Evolutionary conservation across 2,797 vertebrate genomes (phyloP), one percentile per base, ranked within the genome.

Genomic region (Acanthurus leucopareius): DNA sequence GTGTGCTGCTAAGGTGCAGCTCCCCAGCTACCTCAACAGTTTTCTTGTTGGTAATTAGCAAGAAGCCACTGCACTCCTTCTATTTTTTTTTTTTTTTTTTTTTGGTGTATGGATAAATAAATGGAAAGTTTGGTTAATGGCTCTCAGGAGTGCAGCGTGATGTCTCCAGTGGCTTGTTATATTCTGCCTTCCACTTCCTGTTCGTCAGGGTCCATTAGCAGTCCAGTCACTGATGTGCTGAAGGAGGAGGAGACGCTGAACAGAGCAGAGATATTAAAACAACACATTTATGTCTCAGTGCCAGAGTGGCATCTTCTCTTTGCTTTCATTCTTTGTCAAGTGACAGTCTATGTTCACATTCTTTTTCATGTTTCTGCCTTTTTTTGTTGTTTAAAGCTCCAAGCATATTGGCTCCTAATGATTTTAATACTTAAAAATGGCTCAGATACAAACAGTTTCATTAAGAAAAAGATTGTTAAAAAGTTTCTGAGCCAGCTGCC

Each of bases 111-210:
- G 81, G 88, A 88, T 87, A 90, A 87, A 91, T 93, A 86, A 85
- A 91, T 86, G 87, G 87, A 92, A 93, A 90, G 80, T 88, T 83
- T 77, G 42, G 25, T 68, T 93, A 94, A 94, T 92, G 87, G 88
- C 64, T 88, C 92, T 91, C 91, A 72, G 68, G 89, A 87, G 93
- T 51, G n/a, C 51, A 35, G 38, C 25, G 40, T 10, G 13, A 56
- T 60, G 57, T 91, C 93, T 89, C 91, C 75, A 75, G 88, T 89
- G 92, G 85, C 92, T 94, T 93, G 87, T 93, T 94, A 93, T 82
- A 80, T 77, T 82, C 68, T 86, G 56, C 75, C 82, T 85, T 79
- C 83, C 75, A 83, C 88, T 92, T 92, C 91, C 88, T 88, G 81
- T 90, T 91, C 49, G 69, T 86, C 73, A 83, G 56, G 73, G 77